Percentiles rank a stretch among this genome's conserved stretches.
phyloP scores from a whole-genome alignment of 2,113 vertebrate genomes.

The Albula glossodonta region DNA sequence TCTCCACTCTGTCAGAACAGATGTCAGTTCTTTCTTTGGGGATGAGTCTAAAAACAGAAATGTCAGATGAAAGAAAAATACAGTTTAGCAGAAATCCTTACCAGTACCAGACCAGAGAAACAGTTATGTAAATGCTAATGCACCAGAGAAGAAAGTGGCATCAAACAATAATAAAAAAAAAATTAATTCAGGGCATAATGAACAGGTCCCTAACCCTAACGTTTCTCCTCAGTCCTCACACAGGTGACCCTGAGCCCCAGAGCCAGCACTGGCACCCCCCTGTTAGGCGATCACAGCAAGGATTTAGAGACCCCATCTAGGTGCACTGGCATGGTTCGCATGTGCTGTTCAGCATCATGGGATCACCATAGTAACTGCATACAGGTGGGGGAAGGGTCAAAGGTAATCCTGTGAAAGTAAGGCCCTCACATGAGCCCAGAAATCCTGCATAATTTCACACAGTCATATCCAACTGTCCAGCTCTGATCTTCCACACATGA shows the following conservation, averaged over 20 bases:
- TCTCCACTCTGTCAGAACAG: slow-evolving; percentile 44
- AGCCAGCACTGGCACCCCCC: slow-evolving; percentile 83
- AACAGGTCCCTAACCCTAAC: slow-evolving; percentile 74
- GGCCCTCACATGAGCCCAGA: neutral
- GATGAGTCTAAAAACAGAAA: slow-evolving; percentile 42
- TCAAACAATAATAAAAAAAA: too few relatives aligned
- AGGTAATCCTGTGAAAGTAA: neutral
- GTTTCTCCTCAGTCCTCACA: slow-evolving; percentile 82
- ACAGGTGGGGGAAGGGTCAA: neutral
- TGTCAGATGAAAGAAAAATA: neutral
- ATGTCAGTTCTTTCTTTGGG: slow-evolving; percentile 46
- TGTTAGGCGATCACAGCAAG: slow-evolving; percentile 64
- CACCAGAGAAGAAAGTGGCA: too few relatives aligned
- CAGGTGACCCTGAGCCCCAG: slow-evolving; percentile 75
- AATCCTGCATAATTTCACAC: neutral
- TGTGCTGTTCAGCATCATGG: slow-evolving; percentile 57
- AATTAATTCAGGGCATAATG: slow-evolving; percentile 46
- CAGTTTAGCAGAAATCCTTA: too few relatives aligned
- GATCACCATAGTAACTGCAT: slow-evolving; percentile 89
- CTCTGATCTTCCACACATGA: too few relatives aligned
- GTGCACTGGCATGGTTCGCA: slow-evolving; percentile 79
- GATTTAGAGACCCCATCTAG: slow-evolving; percentile 68
- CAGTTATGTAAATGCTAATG: too few relatives aligned
- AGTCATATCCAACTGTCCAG: too few relatives aligned
- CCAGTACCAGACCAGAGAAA: too few relatives aligned